Evolutionary conservation across 1,140 invertebrate genomes (phyloP).

Genomic region (Drosophila nasuta): DNA sequence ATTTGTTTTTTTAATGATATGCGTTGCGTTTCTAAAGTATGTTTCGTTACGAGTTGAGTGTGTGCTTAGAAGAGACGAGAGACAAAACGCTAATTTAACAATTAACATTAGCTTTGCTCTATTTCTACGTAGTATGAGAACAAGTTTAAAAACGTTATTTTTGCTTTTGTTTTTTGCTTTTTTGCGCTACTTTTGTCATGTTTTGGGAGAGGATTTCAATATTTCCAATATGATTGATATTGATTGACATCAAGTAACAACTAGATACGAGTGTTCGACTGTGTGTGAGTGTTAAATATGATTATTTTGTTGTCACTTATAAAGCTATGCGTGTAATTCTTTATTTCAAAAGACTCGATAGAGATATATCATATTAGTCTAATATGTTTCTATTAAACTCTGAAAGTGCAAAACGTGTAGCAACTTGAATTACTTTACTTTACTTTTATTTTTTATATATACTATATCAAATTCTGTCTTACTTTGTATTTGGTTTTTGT

Average conservation of each 20-base stretch:
- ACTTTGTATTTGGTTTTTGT: constrained; percentile 11
- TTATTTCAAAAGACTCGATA: background rate
- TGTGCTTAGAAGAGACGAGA: constrained; percentile 43
- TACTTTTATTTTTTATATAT: constrained; percentile 15
- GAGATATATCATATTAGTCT: background rate
- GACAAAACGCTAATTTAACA: constrained; percentile 34
- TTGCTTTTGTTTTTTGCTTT: background rate
- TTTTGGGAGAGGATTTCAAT: constrained; percentile 40
- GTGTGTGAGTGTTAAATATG: constrained; percentile 29
- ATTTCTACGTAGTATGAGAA: constrained; percentile 5
- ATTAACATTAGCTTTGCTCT: constrained; percentile 9
- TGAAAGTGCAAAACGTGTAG: constrained; percentile 76
- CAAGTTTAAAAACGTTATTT: constrained; percentile 9
- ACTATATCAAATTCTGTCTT: constrained; percentile 59
- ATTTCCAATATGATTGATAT: constrained; percentile 47
- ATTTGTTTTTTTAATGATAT: constrained; percentile 56
- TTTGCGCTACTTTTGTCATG: constrained; percentile 35
- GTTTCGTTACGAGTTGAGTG: constrained; percentile 48
- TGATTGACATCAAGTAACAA: constrained; percentile 48
- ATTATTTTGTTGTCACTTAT: constrained; percentile 18
- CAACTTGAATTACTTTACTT: constrained; percentile 25
- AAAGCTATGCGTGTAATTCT: constrained; percentile 30
- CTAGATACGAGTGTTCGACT: constrained; percentile 19
- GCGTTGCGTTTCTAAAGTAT: constrained; percentile 73
- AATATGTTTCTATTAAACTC: constrained; percentile 62